These are phyloP conservation scores for Malurus melanocephalus DNA, from an alignment of 2,113 vertebrate genomes.

Conservation along the genomic window DNA sequence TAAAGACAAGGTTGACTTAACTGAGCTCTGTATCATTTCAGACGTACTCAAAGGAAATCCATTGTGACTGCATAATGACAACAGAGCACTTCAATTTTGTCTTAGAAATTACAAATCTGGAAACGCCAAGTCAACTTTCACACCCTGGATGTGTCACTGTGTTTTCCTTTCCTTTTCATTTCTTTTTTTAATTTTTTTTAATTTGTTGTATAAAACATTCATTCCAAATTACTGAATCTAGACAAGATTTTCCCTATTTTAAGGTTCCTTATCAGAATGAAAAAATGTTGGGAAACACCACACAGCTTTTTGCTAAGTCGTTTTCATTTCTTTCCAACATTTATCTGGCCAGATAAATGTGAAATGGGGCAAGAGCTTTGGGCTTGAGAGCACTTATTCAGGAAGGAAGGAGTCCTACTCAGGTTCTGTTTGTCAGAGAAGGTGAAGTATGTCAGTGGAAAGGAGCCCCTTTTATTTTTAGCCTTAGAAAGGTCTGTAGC, in stretches of 20 bases:
- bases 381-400: not conserved
- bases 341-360: not conserved
- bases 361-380: not conserved
- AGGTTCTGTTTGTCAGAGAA: not conserved
- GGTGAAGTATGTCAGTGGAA: not conserved
- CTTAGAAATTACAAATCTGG: not conserved
- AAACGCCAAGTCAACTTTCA: not conserved
- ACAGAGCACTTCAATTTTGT: not conserved
- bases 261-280: not conserved
- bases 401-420: not conserved
- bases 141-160: not conserved
- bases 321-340: not conserved
- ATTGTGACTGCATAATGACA: not conserved
- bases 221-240: not conserved
- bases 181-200: not conserved
- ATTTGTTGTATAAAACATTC: not conserved
- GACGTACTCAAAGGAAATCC: not conserved
- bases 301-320: not conserved
- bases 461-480: not conserved
- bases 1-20: not conserved
- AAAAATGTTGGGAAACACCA: not conserved
- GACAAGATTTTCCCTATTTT: not conserved
- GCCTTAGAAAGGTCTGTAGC: not conserved
- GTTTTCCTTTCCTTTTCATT: not conserved
- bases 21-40: not conserved